A percentile compares a stretch with the other conserved stretches of the same genome.
These are phyloP conservation scores for Sebastes fasciatus DNA, from an alignment of 2,113 vertebrate genomes.

Conservation along the genomic window DNA sequence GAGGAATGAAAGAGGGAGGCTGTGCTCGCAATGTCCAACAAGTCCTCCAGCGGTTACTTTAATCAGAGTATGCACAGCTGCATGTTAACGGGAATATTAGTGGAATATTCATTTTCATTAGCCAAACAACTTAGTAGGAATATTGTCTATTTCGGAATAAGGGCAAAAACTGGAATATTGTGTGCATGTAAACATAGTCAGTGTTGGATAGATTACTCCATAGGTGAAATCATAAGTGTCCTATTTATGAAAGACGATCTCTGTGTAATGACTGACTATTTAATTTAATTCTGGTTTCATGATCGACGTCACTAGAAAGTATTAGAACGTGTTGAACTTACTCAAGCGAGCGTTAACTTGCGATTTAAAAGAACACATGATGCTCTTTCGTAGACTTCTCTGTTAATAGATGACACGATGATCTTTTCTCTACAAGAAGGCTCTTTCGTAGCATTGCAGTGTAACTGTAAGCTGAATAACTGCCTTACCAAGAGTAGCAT, in stretches of 20 bases:
- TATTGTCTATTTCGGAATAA: too few relatives aligned
- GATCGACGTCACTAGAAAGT: background rate
- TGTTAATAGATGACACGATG: background rate
- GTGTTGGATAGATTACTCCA: conserved; percentile 1
- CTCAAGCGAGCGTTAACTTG: too few relatives aligned
- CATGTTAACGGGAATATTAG: too few relatives aligned
- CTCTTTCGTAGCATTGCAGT: background rate
- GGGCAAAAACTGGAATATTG: too few relatives aligned
- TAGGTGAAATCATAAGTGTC: background rate
- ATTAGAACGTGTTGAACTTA: too few relatives aligned
- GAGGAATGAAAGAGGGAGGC: too few relatives aligned
- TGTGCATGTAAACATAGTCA: background rate
- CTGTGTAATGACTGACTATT: background rate
- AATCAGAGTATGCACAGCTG: too few relatives aligned
- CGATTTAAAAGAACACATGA: too few relatives aligned
- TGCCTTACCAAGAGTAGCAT: background rate
- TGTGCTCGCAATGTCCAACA: too few relatives aligned
- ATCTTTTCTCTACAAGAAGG: background rate
- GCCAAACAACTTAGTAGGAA: too few relatives aligned
- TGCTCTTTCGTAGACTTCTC: background rate
- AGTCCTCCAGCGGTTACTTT: too few relatives aligned
- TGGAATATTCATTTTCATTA: too few relatives aligned
- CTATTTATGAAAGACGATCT: background rate
- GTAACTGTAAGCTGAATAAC: background rate
- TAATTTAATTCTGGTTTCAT: background rate